Conservation (phyloP, 2,113 vertebrate genomes). For the Eira barbara region DNA sequence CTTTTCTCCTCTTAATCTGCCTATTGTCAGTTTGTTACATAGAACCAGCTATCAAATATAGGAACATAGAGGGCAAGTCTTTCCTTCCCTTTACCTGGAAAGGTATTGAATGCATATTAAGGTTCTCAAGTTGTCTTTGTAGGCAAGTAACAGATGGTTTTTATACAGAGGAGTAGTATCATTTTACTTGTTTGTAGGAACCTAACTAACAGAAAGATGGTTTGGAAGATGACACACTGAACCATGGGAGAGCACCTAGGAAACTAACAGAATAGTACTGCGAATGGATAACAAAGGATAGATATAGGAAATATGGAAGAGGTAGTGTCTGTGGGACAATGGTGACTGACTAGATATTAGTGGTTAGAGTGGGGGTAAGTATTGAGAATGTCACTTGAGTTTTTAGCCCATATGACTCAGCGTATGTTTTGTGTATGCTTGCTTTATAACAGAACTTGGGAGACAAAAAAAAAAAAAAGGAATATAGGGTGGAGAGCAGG, state of each 20-base stretch:
- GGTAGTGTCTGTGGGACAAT: not conserved
- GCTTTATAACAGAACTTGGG: not conserved
- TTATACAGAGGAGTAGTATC: not conserved
- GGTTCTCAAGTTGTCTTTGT: not conserved
- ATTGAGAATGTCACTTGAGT: not conserved
- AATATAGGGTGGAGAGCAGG: not conserved
- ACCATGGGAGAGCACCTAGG: not conserved
- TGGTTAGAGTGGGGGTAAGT: not conserved
- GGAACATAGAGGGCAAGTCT: not conserved
- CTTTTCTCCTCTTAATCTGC: not conserved
- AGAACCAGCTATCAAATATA: not conserved
- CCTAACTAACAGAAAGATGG: not conserved
- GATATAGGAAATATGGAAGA: not conserved
- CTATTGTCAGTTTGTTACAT: not conserved
- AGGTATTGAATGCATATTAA: not conserved
- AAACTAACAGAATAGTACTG: not conserved
- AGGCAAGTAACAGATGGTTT: not conserved
- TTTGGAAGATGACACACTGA: not conserved
- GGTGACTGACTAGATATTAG: not conserved
- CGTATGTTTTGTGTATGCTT: not conserved
- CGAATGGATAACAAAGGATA: not conserved
- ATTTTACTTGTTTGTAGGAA: not conserved
- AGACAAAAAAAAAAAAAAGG: not conserved
- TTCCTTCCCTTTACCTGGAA: not conserved
- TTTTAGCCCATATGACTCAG: not conserved